Base-by-base conservation (phyloP, 2,888 invertebrate species). In the Orchestes rusci region DNA sequence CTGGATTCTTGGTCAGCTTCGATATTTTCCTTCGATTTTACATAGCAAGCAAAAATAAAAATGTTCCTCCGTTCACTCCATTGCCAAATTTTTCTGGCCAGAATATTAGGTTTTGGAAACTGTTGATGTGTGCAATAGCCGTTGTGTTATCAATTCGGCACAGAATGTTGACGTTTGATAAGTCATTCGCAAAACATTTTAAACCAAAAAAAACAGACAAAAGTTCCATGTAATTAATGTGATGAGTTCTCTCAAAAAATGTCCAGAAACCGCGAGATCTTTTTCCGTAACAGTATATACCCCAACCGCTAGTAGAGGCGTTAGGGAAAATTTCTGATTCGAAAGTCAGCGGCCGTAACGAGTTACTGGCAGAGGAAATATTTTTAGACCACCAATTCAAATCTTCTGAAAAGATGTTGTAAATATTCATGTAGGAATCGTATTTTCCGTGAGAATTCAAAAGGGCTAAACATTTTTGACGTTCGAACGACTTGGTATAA, bases 271-370 rank as follows among this genome's bases (percentile, higher is more conserved):
- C 56, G 18, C 40, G 40, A 13, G 45, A 32, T 7, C 18, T 34
- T 7, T 36, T 4, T 1, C 35, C 45, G 15, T 50, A 47, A 40
- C 50, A 54, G 27, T 40, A 44, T 10, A 29, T 34, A 8, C 56
- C 55, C 55, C 56, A 57, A 7, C 53, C 55, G n/a, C 48, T 37
- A 4, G 23, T 30, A 7, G 55, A 57, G 3, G 55, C 55, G 34
- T 56, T 55, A 8, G 54, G 45, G 36, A 42, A 57, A 28, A 54
- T 53, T 45, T 43, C 13, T 31, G 28, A 17, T 16, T 34, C 7
- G 30, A 35, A 45, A n/a, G 15, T 30, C 15, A 4, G 10, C n/a
- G 15, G 12, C 53, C 53, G 29, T 13, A 38, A 13, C 16, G 10
- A 20, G 13, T 39, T 38, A 17, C 37, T 18, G 13, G 5, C 5